Base-by-base conservation (phyloP, 2,797 vertebrate genomes). In the Myotis findleyi region DNA sequence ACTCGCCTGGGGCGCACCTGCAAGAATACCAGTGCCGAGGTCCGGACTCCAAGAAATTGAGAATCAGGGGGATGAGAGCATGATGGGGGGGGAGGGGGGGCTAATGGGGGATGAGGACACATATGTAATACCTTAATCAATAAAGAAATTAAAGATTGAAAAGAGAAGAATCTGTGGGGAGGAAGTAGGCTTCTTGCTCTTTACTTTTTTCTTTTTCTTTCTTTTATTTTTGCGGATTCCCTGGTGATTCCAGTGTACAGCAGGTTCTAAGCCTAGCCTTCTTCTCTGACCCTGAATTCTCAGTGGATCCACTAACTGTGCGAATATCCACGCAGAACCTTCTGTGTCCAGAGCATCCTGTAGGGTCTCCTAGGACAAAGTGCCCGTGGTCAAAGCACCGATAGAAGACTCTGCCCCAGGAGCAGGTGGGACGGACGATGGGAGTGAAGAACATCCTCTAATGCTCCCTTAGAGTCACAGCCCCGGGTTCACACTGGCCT, bases 271-370 rank as follows among this genome's bases (percentile, higher is more conserved):
- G 94, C 87, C 91, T 79, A 66, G 47, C 30, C 62, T 76, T 41
- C 81, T 96, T 96, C 85, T 83, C 97, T 96, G 93, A 57, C 90
- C 93, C 93, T 95, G 96, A 98, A 97, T 96, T 94, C 93, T 71
- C 0, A 0, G 33, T 36, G 41, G 95, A 96, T 77, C 80, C 75
- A 10, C 64, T 97, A 72, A 89, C 10, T 0, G 2, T 87, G 79
- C 83, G 90, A 91, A 57, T 27, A 87, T 49, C 95, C 77, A 21
- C 8, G 18, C 30, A 77, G 72, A 89, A 90, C 55, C 87, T 89
- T 76, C 69, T 49, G 86, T 85, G 93, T 7, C 0, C 9, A 95
- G 73, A 94, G 82, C 66, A 51, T 49, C 69, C 38, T 68, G 62
- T 44, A 91, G 13, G 64, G 51, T 64, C 64, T 3, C 76, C 91